Evolutionary conservation across 2,888 invertebrate species (phyloP).

Genomic region (Macrosiphum euphorbiae): DNA sequence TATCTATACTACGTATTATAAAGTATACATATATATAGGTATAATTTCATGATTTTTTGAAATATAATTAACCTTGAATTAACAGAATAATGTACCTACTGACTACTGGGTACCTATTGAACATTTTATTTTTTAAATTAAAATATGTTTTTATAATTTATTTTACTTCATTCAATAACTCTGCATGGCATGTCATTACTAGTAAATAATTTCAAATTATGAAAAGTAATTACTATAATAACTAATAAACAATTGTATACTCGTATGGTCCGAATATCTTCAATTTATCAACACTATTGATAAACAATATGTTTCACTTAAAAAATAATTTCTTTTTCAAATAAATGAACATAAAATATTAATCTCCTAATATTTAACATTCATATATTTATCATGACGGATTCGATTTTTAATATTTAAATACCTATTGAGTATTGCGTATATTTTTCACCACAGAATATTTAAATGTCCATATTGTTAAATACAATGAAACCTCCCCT

Average conservation of each 20-base stretch:
- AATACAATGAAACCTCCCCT: not conserved
- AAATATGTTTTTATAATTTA: not conserved
- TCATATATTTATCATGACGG: not conserved
- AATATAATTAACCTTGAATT: not conserved
- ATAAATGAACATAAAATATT: not conserved
- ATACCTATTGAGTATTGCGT: not conserved
- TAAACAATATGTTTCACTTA: not conserved
- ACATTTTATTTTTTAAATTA: not conserved
- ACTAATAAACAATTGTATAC: not conserved
- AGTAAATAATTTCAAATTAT: not conserved
- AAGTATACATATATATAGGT: not conserved
- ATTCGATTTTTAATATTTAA: not conserved
- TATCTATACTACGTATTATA: too few species aligned
- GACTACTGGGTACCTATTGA: not conserved
- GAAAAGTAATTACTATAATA: not conserved
- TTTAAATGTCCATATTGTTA: not conserved
- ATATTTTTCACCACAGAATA: not conserved
- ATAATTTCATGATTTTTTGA: not conserved
- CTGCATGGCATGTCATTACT: too few species aligned
- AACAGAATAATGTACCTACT: not conserved
- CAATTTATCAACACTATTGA: not conserved
- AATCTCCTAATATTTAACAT: not conserved
- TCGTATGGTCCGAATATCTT: not conserved
- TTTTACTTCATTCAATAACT: not conserved
- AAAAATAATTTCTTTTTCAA: not conserved